Percentiles rank a stretch among this genome's conserved stretches.
Conservation (phyloP, 2,888 invertebrate species). For the Eupithecia inturbata region DNA sequence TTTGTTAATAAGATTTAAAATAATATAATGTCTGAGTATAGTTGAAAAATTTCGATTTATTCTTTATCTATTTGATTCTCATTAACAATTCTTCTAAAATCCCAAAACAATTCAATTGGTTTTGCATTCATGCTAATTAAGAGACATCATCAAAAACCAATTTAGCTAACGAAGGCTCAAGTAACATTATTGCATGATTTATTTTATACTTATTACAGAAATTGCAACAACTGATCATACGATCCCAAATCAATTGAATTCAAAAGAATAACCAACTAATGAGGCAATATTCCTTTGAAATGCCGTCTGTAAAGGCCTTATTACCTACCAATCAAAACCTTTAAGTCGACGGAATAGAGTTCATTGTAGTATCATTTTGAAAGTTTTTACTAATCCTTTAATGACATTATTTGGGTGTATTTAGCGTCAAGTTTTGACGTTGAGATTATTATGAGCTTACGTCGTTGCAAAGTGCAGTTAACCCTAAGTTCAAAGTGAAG, state of each 20-base stretch:
- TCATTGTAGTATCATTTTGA: background rate
- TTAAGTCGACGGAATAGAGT: constrained; percentile 31
- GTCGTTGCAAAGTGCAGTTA: background rate
- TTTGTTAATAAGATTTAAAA: too few relatives aligned
- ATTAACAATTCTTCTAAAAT: background rate
- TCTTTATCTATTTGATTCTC: too few relatives aligned
- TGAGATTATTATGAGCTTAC: constrained; percentile 40
- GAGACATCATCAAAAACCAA: background rate
- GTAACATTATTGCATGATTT: background rate
- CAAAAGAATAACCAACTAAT: constrained; percentile 42
- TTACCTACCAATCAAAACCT: constrained; percentile 24
- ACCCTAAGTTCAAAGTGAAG: background rate
- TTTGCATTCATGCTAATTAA: background rate
- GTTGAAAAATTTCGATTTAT: too few relatives aligned
- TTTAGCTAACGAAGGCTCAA: background rate
- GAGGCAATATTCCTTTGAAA: constrained; percentile 54
- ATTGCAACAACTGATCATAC: constrained; percentile 28
- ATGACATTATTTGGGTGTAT: constrained; percentile 70
- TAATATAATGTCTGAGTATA: too few relatives aligned
- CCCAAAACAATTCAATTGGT: background rate
- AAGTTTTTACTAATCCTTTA: constrained; percentile 62
- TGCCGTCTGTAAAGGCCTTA: constrained; percentile 57
- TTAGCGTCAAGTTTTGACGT: constrained; percentile 63
- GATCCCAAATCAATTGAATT: constrained; percentile 61
- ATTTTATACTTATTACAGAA: background rate